Evolutionary conservation across 1,140 invertebrate species (phyloP), one percentile per base, ranked within the genome.

Genomic region (Potamilus streckersoni): DNA sequence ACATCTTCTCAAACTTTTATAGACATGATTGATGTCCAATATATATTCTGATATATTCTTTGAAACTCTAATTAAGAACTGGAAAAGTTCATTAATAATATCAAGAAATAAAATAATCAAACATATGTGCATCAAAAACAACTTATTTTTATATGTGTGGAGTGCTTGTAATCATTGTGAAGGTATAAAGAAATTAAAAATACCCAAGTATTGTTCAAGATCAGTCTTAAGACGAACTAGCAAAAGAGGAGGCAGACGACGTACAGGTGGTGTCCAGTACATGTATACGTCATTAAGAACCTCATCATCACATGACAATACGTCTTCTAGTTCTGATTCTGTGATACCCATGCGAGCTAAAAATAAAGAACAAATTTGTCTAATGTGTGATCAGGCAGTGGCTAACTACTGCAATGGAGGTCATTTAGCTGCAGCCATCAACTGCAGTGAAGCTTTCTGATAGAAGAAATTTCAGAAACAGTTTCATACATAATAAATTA

Each of bases 201-300:
- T 61, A 86, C 86, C 84, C 38, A 87, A 65, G 70, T 87, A 87
- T 59, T 84, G 76, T 49, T 66, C 79, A 11, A 88, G 76, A 57
- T 85, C 84, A 19, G 78, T 61, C 66, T 81, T 83, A 6, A 89
- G 63, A 23, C 88, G 71, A 3, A 85, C 83, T 57, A 86, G 73
- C 19, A 89, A 80, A 16, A 89, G 78, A 19, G 87, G 87, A 1
- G 88, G 88, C 62, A 89, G 80, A 20, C 88, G 74, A 60, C 88
- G 64, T 20, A 87, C 78, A n/a, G 88, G 86, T 13, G 87, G 87
- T 14, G 85, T 93, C 92, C 84, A 86, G 71, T 85, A 86, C 69
- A 80, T 74, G 77, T 87, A 89, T 1, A 89, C 86, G 64, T 89
- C 88, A 79, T 88, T 87, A 20, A 89, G 76, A 14, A 89, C 86